A percentile compares a stretch with the other conserved stretches of the same genome.
These are phyloP conservation scores for Myiotriccus ornatus DNA, from an alignment of 2,797 vertebrate genomes.

Conservation along the genomic window DNA sequence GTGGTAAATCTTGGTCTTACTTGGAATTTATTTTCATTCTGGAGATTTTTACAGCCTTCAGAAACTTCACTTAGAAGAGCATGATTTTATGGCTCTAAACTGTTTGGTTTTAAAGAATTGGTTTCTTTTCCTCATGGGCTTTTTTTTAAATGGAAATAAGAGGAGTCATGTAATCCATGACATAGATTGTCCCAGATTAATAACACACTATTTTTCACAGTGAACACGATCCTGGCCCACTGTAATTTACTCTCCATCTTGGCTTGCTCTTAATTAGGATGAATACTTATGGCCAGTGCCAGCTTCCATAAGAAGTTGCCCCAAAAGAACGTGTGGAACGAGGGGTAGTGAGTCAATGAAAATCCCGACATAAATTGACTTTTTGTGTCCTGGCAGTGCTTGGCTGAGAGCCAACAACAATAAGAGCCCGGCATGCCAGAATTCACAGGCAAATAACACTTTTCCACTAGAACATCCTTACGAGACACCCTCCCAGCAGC, in stretches of 20 bases:
- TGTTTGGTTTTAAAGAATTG: neutral
- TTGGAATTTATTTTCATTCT: conserved; percentile 1
- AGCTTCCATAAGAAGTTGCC: neutral
- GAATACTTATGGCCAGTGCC: neutral
- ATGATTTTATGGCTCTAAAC: neutral
- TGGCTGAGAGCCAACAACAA: conserved; percentile 48
- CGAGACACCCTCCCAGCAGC: neutral
- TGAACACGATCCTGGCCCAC: neutral
- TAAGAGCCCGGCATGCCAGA: neutral
- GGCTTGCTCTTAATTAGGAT: neutral
- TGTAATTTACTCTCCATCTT: neutral
- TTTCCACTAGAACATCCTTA: conserved; percentile 34
- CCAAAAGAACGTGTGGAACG: neutral
- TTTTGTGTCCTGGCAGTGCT: conserved; percentile 47
- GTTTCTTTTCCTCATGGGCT: rapidly evolving
- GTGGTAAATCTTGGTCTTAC: neutral
- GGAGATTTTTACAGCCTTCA: neutral
- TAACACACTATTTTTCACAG: neutral
- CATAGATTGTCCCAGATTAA: neutral
- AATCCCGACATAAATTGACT: conserved; percentile 16
- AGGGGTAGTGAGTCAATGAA: neutral
- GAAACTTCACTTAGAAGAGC: neutral
- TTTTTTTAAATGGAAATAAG: neutral
- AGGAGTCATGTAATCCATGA: neutral
- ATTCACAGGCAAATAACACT: conserved; percentile 54